Evolutionary conservation across 2,888 invertebrate genomes (phyloP).

Genomic region (Hypomecis punctinalis): DNA sequence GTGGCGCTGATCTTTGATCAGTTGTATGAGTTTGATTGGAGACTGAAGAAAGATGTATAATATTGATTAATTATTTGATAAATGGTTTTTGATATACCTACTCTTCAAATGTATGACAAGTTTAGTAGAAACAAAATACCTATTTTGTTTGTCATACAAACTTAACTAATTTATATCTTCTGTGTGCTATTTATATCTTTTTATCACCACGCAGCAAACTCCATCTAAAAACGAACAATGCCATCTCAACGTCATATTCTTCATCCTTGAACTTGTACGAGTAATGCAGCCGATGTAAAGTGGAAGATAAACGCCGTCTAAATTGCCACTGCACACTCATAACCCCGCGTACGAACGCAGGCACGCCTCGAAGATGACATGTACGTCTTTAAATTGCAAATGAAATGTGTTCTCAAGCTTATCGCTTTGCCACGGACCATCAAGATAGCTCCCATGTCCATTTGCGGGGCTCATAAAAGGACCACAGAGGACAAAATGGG

Average conservation of each 20-base stretch:
- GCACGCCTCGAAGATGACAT: slow-evolving; percentile 41
- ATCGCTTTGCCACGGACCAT: slow-evolving; percentile 61
- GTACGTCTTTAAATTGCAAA: slow-evolving; percentile 58
- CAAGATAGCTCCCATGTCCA: slow-evolving; percentile 58
- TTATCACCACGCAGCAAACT: not conserved
- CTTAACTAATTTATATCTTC: too few species aligned
- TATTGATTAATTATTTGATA: too few species aligned
- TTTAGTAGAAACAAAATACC: too few species aligned
- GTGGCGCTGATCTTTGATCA: too few species aligned
- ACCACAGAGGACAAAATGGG: slow-evolving; percentile 55
- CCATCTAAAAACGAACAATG: slow-evolving; percentile 8
- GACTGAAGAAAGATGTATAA: too few species aligned
- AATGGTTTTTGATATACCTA: too few species aligned
- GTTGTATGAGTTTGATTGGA: too few species aligned
- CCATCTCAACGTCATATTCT: slow-evolving; percentile 5
- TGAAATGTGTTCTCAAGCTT: slow-evolving; percentile 65
- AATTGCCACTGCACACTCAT: slow-evolving; percentile 39
- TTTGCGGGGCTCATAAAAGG: slow-evolving; percentile 60
- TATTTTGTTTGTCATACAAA: too few species aligned
- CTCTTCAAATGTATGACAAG: too few species aligned
- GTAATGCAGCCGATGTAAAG: slow-evolving; percentile 33
- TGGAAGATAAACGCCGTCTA: slow-evolving; percentile 33
- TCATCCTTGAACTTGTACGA: slow-evolving; percentile 34
- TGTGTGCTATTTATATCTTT: too few species aligned
- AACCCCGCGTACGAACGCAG: slow-evolving; percentile 31